These are phyloP conservation scores for Lithophane semibrunnea DNA, from an alignment of 2,888 invertebrate genomes.

Conservation along the genomic window DNA sequence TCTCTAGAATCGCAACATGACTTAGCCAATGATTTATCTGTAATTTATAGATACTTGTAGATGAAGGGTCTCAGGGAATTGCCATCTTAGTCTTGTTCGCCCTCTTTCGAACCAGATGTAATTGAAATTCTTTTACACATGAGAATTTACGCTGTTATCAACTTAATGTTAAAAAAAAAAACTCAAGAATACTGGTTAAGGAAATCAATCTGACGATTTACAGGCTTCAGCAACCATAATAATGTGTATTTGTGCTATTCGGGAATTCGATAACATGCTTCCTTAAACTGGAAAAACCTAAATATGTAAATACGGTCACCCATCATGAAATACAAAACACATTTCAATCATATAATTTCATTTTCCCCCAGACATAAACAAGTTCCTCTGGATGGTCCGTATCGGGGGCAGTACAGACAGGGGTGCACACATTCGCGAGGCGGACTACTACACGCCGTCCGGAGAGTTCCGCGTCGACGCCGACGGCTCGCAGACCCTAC, in stretches of 20 bases:
- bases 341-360: not conserved
- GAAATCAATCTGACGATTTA: not conserved
- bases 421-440: conserved; percentile 98
- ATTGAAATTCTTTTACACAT: too few species aligned
- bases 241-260: not conserved
- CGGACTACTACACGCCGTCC: conserved; percentile 98
- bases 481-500: conserved; percentile 96
- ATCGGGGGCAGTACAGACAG: conserved; percentile 98
- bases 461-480: conserved; percentile 99
- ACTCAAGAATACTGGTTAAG: not conserved
- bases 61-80: not conserved
- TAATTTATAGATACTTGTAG: too few species aligned
- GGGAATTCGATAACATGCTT: too few species aligned
- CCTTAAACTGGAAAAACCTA: too few species aligned
- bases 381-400: conserved; percentile 99
- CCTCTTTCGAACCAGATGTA: not conserved
- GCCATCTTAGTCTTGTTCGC: not conserved
- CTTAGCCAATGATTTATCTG: not conserved
- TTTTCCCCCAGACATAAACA: conserved; percentile 95
- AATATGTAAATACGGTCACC: too few species aligned
- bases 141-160: not conserved
- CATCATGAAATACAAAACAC: not conserved
- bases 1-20: not conserved
- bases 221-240: too few species aligned
- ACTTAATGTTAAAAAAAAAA: not conserved